phyloP scores from a whole-genome alignment of 2,888 invertebrate species.

The Cynaeus angustus region DNA sequence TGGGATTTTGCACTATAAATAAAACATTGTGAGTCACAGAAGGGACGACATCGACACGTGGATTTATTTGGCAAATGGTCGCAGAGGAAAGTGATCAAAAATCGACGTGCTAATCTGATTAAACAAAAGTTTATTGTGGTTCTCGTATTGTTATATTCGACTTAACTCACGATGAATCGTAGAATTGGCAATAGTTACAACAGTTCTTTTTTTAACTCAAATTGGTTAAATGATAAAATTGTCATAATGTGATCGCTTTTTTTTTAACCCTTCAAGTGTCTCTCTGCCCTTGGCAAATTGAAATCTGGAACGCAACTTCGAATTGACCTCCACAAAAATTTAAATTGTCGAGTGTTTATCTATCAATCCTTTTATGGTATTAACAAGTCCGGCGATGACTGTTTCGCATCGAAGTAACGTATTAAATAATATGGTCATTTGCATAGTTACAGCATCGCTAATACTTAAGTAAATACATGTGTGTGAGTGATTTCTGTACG shows the following conservation, averaged over 20 bases:
- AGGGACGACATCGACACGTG: neutral
- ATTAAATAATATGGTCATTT: slow-evolving; percentile 37
- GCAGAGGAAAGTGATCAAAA: no score
- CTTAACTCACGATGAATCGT: no score
- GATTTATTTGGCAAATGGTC: neutral
- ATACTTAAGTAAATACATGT: neutral
- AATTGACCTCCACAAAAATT: slow-evolving; percentile 8
- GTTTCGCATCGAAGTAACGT: slow-evolving; percentile 5
- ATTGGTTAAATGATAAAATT: neutral
- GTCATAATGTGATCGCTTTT: neutral
- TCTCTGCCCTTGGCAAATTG: slow-evolving; percentile 2
- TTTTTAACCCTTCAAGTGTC: neutral
- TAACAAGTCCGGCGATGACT: slow-evolving; percentile 35
- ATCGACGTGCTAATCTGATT: no score
- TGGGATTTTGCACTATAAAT: no score
- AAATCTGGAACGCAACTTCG: slow-evolving; percentile 20
- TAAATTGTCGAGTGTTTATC: slow-evolving; percentile 31
- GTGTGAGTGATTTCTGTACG: no score
- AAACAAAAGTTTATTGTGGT: no score
- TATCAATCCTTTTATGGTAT: slow-evolving; percentile 42
- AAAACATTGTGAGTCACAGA: slow-evolving; percentile 7
- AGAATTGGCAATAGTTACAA: no score
- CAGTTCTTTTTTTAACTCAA: no score
- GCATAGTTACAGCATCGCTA: slow-evolving; percentile 7
- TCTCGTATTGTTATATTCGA: no score